These are phyloP conservation scores for Stegana nigrithorax DNA, from an alignment of 2,888 invertebrate species.

Conservation along the genomic window DNA sequence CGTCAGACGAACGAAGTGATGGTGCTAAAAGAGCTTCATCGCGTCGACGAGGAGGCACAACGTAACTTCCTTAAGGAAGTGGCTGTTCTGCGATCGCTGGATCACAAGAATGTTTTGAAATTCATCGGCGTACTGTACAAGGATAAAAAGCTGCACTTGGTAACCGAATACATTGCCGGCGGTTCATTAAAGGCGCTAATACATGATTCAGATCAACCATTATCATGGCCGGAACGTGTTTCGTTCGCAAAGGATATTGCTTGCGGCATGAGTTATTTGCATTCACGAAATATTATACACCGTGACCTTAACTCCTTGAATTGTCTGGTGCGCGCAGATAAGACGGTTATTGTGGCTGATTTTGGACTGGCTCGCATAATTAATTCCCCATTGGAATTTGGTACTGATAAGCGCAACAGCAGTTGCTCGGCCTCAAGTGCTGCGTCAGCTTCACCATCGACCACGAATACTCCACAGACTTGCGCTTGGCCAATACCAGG, in stretches of 20 bases:
- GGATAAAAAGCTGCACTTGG: constrained; percentile 89
- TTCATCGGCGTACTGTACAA: constrained; percentile 95
- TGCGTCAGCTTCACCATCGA: neutral
- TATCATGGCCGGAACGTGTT: constrained; percentile 85
- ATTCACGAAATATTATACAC: constrained; percentile 95
- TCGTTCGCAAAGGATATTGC: constrained; percentile 92
- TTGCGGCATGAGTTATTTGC: constrained; percentile 93
- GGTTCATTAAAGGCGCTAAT: constrained; percentile 89
- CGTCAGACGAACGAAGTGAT: constrained; percentile 91
- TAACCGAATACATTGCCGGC: constrained; percentile 93
- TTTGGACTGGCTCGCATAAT: constrained; percentile 92
- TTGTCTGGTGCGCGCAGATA: constrained; percentile 91
- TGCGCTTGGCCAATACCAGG: neutral
- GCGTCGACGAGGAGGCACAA: constrained; percentile 94
- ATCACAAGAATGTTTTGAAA: constrained; percentile 89
- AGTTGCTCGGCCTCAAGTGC: constrained; percentile 38
- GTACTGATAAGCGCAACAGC: constrained; percentile 57
- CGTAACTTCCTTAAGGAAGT: constrained; percentile 95
- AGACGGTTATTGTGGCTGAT: constrained; percentile 94
- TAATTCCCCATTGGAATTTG: constrained; percentile 59
- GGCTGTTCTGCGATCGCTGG: constrained; percentile 88
- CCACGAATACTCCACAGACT: neutral
- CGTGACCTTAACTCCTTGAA: constrained; percentile 95
- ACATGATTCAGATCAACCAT: constrained; percentile 76
- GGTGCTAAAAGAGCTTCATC: constrained; percentile 93